Conservation (phyloP, 2,113 vertebrate species). For the Petrocephalus zakoni region DNA sequence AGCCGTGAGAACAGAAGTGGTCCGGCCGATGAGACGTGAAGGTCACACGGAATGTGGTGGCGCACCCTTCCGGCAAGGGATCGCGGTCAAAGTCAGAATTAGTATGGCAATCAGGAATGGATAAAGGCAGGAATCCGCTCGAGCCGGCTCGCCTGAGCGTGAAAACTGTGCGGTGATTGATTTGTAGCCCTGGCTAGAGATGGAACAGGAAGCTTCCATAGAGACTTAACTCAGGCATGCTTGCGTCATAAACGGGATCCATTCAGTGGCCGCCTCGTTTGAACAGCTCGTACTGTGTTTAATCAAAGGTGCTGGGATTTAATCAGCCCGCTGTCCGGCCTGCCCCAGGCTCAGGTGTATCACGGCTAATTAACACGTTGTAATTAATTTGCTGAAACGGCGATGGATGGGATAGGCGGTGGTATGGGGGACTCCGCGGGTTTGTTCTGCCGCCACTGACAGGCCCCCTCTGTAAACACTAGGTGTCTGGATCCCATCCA, state of each 20-base stretch:
- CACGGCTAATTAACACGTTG: slow-evolving; percentile 56
- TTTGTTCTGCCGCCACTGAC: not conserved
- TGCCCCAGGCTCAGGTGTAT: slow-evolving; percentile 52
- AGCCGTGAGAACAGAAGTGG: slow-evolving; percentile 51
- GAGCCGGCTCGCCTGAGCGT: not conserved
- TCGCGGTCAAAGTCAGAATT: slow-evolving; percentile 32
- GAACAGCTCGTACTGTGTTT: slow-evolving; percentile 48
- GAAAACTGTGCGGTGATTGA: not conserved
- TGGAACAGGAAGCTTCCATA: slow-evolving; percentile 25
- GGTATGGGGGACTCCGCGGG: slow-evolving; percentile 12
- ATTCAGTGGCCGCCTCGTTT: slow-evolving; percentile 27
- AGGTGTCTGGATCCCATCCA: not conserved
- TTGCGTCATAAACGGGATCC: not conserved
- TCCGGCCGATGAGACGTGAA: slow-evolving; percentile 27
- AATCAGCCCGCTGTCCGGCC: slow-evolving; percentile 44
- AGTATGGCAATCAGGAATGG: slow-evolving; percentile 42
- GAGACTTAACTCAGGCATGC: not conserved
- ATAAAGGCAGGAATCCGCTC: not conserved
- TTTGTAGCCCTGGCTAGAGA: slow-evolving; percentile 7
- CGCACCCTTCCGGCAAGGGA: not conserved
- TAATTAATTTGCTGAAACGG: slow-evolving; percentile 57
- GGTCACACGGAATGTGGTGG: not conserved
- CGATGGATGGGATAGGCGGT: slow-evolving; percentile 33
- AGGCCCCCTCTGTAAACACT: not conserved
- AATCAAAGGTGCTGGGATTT: slow-evolving; percentile 57